A percentile compares a stretch with the other conserved stretches of the same genome.
phyloP scores from a whole-genome alignment of 2,888 invertebrate genomes.

The Antitype chi region DNA sequence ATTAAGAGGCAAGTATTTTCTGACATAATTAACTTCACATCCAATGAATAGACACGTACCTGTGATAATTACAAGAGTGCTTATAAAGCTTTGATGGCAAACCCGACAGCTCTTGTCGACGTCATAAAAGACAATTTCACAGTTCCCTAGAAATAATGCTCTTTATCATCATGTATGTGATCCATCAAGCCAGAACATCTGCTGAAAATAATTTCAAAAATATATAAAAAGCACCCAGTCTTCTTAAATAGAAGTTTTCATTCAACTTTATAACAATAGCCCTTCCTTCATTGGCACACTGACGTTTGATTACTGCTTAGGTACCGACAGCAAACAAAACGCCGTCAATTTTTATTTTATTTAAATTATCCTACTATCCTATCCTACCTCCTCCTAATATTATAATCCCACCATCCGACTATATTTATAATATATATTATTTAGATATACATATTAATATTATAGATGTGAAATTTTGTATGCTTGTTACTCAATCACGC shows the following conservation, averaged over 20 bases:
- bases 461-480: too few species aligned
- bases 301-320: constrained; percentile 87
- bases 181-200: constrained; percentile 87
- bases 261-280: constrained; percentile 89
- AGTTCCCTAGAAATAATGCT: constrained; percentile 81
- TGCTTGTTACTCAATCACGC: too few species aligned
- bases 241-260: constrained; percentile 90
- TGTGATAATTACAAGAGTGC: constrained; percentile 46
- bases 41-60: constrained; percentile 29
- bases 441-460: too few species aligned
- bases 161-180: constrained; percentile 79
- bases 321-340: constrained; percentile 78
- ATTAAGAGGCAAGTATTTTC: constrained; percentile 15
- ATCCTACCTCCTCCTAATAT: too few species aligned
- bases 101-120: constrained; percentile 19
- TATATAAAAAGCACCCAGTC: constrained; percentile 84
- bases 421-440: too few species aligned
- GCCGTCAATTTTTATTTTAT: background rate
- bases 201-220: constrained; percentile 89
- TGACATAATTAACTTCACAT: constrained; percentile 9
- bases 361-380: background rate
- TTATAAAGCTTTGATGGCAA: constrained; percentile 40
- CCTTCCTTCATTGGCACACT: constrained; percentile 90
- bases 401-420: too few species aligned
- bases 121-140: constrained; percentile 84